phyloP scores from a whole-genome alignment of 2,888 invertebrate genomes.

The Elmis aenea region DNA sequence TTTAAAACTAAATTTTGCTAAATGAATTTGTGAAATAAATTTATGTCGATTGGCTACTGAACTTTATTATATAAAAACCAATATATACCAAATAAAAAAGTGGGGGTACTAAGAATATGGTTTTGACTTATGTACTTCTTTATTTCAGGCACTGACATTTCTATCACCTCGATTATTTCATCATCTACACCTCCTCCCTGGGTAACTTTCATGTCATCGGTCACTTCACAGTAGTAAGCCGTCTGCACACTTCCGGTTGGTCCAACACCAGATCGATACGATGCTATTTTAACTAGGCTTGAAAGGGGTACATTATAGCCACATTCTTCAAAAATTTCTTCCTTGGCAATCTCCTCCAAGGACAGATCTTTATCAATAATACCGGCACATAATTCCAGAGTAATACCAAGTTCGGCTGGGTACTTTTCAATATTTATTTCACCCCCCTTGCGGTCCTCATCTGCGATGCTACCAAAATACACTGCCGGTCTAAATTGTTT shows the following conservation, averaged over 20 bases:
- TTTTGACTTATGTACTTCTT: slow-evolving; percentile 53
- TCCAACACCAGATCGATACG: slow-evolving; percentile 75
- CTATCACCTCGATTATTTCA: slow-evolving; percentile 89
- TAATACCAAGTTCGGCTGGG: slow-evolving; percentile 67
- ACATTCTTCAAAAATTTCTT: slow-evolving; percentile 86
- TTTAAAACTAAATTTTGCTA: too few relatives aligned
- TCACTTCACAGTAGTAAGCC: slow-evolving; percentile 85
- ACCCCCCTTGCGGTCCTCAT: slow-evolving; percentile 49
- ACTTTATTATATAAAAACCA: slow-evolving; percentile 68
- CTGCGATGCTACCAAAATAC: slow-evolving; percentile 64
- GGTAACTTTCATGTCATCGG: slow-evolving; percentile 70
- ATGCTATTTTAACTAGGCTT: slow-evolving; percentile 54
- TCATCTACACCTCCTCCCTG: slow-evolving; percentile 79
- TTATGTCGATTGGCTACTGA: too few relatives aligned
- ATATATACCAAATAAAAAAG: slow-evolving; percentile 69
- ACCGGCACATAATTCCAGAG: slow-evolving; percentile 89
- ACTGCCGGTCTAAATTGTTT: slow-evolving; percentile 90
- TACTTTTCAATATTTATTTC: slow-evolving; percentile 61
- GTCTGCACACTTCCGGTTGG: slow-evolving; percentile 72
- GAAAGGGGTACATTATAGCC: slow-evolving; percentile 73
- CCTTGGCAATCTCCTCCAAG: slow-evolving; percentile 69
- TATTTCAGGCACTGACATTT: slow-evolving; percentile 70
- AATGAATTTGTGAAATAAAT: too few relatives aligned
- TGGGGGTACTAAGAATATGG: slow-evolving; percentile 66
- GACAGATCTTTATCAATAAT: slow-evolving; percentile 77